Evolutionary conservation across 2,797 vertebrate species (phyloP), one percentile per base, ranked within the genome.

Genomic region (Steatocranus sp.): DNA sequence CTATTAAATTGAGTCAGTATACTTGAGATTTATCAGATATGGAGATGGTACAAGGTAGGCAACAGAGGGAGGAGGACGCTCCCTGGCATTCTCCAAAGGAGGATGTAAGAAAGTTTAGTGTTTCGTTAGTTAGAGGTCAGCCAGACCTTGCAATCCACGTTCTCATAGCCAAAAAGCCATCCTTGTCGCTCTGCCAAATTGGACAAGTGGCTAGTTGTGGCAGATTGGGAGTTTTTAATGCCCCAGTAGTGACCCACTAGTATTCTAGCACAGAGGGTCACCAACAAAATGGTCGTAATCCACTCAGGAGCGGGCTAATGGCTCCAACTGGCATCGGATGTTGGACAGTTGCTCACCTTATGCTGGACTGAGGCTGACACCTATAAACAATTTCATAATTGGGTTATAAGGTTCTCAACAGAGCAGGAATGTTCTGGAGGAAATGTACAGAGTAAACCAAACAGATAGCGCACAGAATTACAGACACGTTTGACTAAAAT

Each of bases 271-370:
- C 86, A 85, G 82, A 76, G 88, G 82, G 88, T 93, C 91, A 82
- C 77, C 78, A 70, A 76, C 82, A 84, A 86, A 92, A 89, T 76
- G 38, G 6, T 63, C 6, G 1, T 93, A 89, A 93, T 94, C 84
- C 88, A 87, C 85, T 91, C 86, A 88, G 83, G 82, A 83, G 84
- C 18, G 53, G 36, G 56, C 81, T 90, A 90, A 92, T 92, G 87
- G 91, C 50, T 90, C 87, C 85, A 86, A 75, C 86, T 93, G 92
- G 89, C 90, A 83, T 61, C 73, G 73, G 46, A 17, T 27, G n/a
- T 53, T 68, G 27, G 85, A 80, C 68, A 79, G 78, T 50, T 32
- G 66, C 56, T 87, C 88, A 78, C 78, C 75, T 89, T 48, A 27
- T 77, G 74, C 80, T 81, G 25, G 27, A 85, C 70, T 20, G 36